A percentile compares a stretch with the other conserved stretches of the same genome.
Evolutionary conservation across 2,888 invertebrate species (phyloP).

Genomic region (Azorinus chamasolen): DNA sequence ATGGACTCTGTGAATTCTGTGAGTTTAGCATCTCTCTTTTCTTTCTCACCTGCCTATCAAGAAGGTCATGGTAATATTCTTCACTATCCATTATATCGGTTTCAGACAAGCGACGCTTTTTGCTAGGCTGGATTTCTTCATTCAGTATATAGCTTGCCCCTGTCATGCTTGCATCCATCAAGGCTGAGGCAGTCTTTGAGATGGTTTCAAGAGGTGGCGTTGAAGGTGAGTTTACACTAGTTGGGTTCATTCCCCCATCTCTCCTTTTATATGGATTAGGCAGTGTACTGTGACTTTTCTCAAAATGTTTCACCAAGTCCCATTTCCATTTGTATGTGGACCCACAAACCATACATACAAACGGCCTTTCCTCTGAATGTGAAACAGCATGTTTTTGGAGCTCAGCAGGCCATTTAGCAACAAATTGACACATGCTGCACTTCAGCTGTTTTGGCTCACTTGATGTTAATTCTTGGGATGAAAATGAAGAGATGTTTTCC

Average conservation of each 20-base stretch:
- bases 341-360: conserved; percentile 85
- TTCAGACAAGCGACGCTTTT: conserved; percentile 72
- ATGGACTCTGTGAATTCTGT: conserved; percentile 1
- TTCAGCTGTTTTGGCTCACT: conserved; percentile 80
- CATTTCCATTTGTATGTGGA: conserved; percentile 86
- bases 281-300: conserved; percentile 82
- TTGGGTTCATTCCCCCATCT: conserved; percentile 65
- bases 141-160: conserved; percentile 27
- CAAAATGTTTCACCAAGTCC: conserved; percentile 86
- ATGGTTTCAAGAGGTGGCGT: conserved; percentile 60
- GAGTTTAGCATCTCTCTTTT: conserved; percentile 33
- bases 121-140: conserved; percentile 49
- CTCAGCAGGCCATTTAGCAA: conserved; percentile 85
- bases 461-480: conserved; percentile 70
- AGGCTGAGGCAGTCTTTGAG: conserved; percentile 63
- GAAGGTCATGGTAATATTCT: conserved; percentile 34
- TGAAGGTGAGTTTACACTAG: conserved; percentile 31
- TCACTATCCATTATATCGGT: conserved; percentile 60
- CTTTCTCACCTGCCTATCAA: conserved; percentile 44
- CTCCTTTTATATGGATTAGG: conserved; percentile 85
- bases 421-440: conserved; percentile 85
- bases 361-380: conserved; percentile 84
- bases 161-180: conserved; percentile 60
- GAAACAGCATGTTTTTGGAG: conserved; percentile 85
- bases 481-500: conserved; percentile 73